Evolutionary conservation across 2,113 vertebrate species (phyloP).

Genomic region (Suncus etruscus): DNA sequence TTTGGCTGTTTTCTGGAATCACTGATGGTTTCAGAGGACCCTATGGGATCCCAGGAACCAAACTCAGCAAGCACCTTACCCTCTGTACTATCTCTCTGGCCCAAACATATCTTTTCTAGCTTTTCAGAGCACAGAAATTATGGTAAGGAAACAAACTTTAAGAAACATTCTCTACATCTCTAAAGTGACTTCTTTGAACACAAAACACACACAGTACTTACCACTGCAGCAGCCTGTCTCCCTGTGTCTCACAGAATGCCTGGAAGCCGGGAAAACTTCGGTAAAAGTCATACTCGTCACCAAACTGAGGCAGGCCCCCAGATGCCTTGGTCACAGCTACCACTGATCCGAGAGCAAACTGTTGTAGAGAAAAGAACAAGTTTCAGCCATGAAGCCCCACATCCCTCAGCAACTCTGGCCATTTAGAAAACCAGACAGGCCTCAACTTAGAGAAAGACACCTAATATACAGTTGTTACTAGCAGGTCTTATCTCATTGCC

Average conservation of each 20-base stretch:
- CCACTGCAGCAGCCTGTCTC: slow-evolving; percentile 92
- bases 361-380: slow-evolving; percentile 65
- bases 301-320: slow-evolving; percentile 91
- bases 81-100: too few relatives aligned
- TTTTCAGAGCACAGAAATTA: slow-evolving; percentile 31
- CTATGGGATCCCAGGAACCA: too few relatives aligned
- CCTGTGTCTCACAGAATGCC: slow-evolving; percentile 93
- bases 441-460: neutral
- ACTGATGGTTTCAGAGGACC: too few relatives aligned
- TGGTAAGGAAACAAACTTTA: neutral
- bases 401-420: neutral
- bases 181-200: too few relatives aligned
- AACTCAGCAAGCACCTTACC: too few relatives aligned
- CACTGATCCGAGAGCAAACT: slow-evolving; percentile 94
- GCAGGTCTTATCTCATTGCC: too few relatives aligned
- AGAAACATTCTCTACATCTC: too few relatives aligned
- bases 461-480: too few relatives aligned
- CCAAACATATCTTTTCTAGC: neutral
- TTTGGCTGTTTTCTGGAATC: too few relatives aligned
- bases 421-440: too few relatives aligned
- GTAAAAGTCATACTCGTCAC: slow-evolving; percentile 97
- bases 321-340: slow-evolving; percentile 95
- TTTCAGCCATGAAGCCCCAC: neutral
- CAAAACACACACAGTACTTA: slow-evolving; percentile 80
- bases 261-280: slow-evolving; percentile 95